These are phyloP conservation scores for Manacus vitellinus DNA, from an alignment of 2,113 vertebrate genomes.

Conservation along the genomic window DNA sequence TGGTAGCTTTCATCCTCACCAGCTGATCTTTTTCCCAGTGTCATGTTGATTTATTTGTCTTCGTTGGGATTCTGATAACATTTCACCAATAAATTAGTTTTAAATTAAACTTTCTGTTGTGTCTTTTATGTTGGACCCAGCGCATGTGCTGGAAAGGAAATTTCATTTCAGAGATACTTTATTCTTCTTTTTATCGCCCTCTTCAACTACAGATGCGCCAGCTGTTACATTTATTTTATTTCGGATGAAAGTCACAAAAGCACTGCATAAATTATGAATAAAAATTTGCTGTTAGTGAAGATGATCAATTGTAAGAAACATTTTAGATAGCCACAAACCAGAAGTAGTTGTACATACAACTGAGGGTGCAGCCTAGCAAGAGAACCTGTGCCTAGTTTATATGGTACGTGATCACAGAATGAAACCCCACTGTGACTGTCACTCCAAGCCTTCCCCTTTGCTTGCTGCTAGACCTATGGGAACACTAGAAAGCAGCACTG, in stretches of 20 bases:
- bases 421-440: rapidly evolving
- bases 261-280: neutral
- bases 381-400: neutral
- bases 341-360: neutral
- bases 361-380: neutral
- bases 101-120: constrained; percentile 38
- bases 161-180: constrained; percentile 50
- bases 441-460: neutral
- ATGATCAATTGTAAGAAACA: neutral
- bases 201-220: neutral
- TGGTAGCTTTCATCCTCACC: constrained; percentile 14
- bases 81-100: constrained; percentile 55
- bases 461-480: neutral
- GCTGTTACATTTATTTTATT: constrained; percentile 35
- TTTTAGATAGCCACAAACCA: neutral
- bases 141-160: constrained; percentile 28
- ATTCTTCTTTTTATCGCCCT: constrained; percentile 35
- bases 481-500: neutral
- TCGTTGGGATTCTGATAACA: constrained; percentile 5
- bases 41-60: constrained; percentile 51
- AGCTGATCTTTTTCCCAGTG: constrained; percentile 43
- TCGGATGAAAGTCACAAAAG: constrained; percentile 17
- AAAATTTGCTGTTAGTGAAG: constrained; percentile 2
- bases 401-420: neutral
- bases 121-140: constrained; percentile 17